Percentiles rank a stretch among this genome's conserved stretches.
Evolutionary conservation across 2,797 vertebrate genomes (phyloP).

Genomic region (Pogonophryne albipinna): DNA sequence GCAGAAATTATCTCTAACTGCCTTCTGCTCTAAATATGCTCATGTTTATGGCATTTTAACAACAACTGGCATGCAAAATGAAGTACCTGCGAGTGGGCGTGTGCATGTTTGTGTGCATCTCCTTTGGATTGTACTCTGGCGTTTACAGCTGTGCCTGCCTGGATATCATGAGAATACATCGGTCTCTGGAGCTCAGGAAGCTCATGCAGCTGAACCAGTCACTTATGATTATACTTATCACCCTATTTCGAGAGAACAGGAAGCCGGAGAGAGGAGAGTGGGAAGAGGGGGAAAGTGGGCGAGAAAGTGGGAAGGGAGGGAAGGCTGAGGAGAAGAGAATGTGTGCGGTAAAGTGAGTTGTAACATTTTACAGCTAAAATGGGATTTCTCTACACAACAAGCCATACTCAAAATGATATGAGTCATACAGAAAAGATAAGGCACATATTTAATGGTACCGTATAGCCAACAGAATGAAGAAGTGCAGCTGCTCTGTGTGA

Average conservation of each 20-base stretch:
- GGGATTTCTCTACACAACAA: slow-evolving; percentile 58
- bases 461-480: slow-evolving; percentile 36
- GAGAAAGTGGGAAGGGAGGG: not conserved
- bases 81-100: slow-evolving; percentile 50
- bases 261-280: slow-evolving; percentile 49
- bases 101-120: slow-evolving; percentile 12
- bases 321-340: slow-evolving; percentile 8
- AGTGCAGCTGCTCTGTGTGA: slow-evolving; percentile 48
- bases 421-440: slow-evolving; percentile 66
- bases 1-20: slow-evolving; percentile 69
- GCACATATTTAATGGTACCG: slow-evolving; percentile 62
- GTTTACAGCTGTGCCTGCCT: slow-evolving; percentile 61
- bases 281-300: slow-evolving; percentile 33
- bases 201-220: slow-evolving; percentile 73
- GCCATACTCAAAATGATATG: slow-evolving; percentile 53
- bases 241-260: slow-evolving; percentile 58
- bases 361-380: slow-evolving; percentile 70
- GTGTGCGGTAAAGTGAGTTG: slow-evolving; percentile 64
- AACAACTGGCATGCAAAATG: slow-evolving; percentile 60
- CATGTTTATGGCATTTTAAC: slow-evolving; percentile 72
- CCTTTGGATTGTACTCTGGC: slow-evolving; percentile 40
- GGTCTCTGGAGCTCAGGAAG: slow-evolving; percentile 60
- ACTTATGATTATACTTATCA: slow-evolving; percentile 77
- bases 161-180: slow-evolving; percentile 68
- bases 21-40: slow-evolving; percentile 69